Evolutionary conservation across 30 jellyfish, hydroid and myxozoan genomes (phyloP).

Genomic region (Sanderia malayensis): DNA sequence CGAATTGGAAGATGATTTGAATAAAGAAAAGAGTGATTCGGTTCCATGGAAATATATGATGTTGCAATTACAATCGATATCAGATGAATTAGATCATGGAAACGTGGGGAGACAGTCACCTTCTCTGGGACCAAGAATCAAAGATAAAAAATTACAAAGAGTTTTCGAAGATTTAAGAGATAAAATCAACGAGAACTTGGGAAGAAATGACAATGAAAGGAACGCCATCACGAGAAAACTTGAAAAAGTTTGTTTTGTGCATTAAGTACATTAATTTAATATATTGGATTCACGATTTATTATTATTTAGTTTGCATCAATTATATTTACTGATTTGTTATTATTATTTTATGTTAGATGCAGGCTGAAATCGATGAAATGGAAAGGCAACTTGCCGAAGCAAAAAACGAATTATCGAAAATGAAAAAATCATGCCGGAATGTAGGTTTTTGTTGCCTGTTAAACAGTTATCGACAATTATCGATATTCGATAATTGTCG

Average conservation of each 20-base stretch:
- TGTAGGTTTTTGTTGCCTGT: too few relatives aligned
- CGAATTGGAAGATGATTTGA: slow-evolving; percentile 30
- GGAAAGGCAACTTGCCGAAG: not conserved
- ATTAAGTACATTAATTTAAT: too few relatives aligned
- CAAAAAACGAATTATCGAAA: not conserved
- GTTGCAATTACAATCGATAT: slow-evolving; percentile 5
- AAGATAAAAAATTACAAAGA: slow-evolving; percentile 25
- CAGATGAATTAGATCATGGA: slow-evolving; percentile 27
- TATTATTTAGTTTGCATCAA: too few relatives aligned
- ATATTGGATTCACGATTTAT: too few relatives aligned
- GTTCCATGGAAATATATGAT: slow-evolving; percentile 40
- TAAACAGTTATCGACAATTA: too few relatives aligned
- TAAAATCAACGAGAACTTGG: slow-evolving; percentile 2
- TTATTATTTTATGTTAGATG: not conserved
- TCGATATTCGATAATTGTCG: too few relatives aligned
- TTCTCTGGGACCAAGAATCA: slow-evolving; percentile 1
- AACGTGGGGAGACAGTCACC: slow-evolving; percentile 23
- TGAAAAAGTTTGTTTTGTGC: slow-evolving; percentile 15
- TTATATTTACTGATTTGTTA: too few relatives aligned
- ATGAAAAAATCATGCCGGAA: not conserved
- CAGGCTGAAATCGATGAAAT: not conserved
- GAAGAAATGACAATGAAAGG: slow-evolving; percentile 32
- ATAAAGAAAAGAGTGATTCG: slow-evolving; percentile 32
- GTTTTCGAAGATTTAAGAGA: slow-evolving; percentile 47
- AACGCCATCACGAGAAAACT: slow-evolving; percentile 17